Conservation (phyloP, 2,888 invertebrate genomes). For the Euspilapteryx auroguttella region DNA sequence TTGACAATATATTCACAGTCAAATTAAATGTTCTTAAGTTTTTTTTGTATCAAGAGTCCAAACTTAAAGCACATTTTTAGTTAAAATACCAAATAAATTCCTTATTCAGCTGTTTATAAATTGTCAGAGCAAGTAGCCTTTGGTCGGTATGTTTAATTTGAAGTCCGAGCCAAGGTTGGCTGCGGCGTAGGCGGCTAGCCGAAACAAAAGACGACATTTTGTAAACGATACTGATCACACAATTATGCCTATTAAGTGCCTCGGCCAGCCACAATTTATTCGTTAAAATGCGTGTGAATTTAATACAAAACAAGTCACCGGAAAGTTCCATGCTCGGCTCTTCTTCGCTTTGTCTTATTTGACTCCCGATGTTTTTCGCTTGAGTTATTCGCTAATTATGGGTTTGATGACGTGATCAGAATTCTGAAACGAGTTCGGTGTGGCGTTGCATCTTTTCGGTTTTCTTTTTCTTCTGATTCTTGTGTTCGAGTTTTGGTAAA, state of each 20-base stretch:
- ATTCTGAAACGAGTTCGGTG: slow-evolving; percentile 17
- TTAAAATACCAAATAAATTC: too few relatives aligned
- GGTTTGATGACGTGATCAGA: slow-evolving; percentile 10
- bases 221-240: slow-evolving; percentile 9
- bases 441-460: too few relatives aligned
- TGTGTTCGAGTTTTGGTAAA: too few relatives aligned
- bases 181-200: neutral
- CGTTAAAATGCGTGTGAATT: slow-evolving; percentile 9
- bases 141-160: too few relatives aligned
- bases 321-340: slow-evolving; percentile 1
- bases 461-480: too few relatives aligned
- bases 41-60: too few relatives aligned
- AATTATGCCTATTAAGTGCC: slow-evolving; percentile 9
- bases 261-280: slow-evolving; percentile 7
- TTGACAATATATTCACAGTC: too few relatives aligned
- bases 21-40: too few relatives aligned
- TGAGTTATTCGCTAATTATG: neutral
- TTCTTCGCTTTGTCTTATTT: neutral
- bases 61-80: too few relatives aligned
- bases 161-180: neutral
- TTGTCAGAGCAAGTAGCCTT: too few relatives aligned
- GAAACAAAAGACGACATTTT: slow-evolving; percentile 7
- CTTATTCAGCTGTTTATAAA: too few relatives aligned
- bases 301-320: slow-evolving; percentile 5
- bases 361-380: slow-evolving; percentile 1